Evolutionary conservation across 2,113 vertebrate genomes (phyloP).

Genomic region (Tupaia tana): DNA sequence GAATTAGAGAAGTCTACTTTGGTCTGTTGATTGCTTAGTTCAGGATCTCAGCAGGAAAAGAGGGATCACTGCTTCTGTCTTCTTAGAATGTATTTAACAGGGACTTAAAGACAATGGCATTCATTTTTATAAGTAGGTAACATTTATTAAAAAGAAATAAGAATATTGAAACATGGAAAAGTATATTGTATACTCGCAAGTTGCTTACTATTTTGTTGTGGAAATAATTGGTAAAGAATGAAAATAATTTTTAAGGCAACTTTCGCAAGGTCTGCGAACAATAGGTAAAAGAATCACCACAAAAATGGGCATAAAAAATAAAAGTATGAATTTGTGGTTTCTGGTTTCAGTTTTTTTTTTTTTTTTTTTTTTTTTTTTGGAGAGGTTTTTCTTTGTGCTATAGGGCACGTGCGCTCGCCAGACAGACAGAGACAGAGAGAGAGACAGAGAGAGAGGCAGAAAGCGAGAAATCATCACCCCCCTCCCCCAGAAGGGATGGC

Average conservation of each 20-base stretch:
- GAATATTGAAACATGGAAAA: slow-evolving; percentile 34
- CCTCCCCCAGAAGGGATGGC: no score
- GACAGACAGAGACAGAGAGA: no score
- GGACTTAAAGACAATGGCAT: slow-evolving; percentile 48
- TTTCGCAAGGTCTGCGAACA: neutral
- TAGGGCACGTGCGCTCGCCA: no score
- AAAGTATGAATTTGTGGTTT: neutral
- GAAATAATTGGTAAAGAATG: slow-evolving; percentile 25
- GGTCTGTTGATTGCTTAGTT: slow-evolving; percentile 55
- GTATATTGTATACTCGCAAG: neutral
- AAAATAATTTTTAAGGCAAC: slow-evolving; percentile 19
- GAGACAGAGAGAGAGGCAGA: no score
- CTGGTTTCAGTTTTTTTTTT: slow-evolving; percentile 30
- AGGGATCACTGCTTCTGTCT: slow-evolving; percentile 23
- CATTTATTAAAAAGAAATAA: slow-evolving; percentile 62
- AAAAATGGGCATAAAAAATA: neutral
- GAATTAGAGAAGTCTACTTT: slow-evolving; percentile 70
- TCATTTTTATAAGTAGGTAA: slow-evolving; percentile 40
- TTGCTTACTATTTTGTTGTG: slow-evolving; percentile 10
- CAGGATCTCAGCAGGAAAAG: slow-evolving; percentile 56
- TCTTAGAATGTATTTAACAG: slow-evolving; percentile 45
- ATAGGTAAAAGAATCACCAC: neutral
- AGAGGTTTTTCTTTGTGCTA: no score
- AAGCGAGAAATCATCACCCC: no score
- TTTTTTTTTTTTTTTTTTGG: no score